Evolutionary conservation across 2,113 vertebrate species (phyloP).

Genomic region (Hiodon tergisus): DNA sequence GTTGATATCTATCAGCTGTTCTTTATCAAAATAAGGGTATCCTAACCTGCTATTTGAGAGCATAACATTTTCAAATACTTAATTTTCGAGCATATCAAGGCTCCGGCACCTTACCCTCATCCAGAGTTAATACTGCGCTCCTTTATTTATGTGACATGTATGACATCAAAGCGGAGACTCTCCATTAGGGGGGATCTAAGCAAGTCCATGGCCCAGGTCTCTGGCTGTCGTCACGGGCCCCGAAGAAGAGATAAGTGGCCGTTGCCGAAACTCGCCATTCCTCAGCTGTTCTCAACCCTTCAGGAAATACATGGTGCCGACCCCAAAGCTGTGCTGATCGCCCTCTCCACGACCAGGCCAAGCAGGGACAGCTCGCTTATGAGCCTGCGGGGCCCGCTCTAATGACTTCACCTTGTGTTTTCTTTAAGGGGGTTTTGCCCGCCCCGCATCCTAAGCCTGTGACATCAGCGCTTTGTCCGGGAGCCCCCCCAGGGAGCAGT

Average conservation of each 20-base stretch:
- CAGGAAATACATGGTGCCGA: too few relatives aligned
- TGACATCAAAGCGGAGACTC: not conserved
- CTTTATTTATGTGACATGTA: not conserved
- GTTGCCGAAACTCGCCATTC: too few relatives aligned
- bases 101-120: not conserved
- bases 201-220: not conserved
- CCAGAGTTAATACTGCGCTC: not conserved
- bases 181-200: not conserved
- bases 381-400: not conserved
- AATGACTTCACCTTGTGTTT: constrained; percentile 57
- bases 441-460: constrained; percentile 45
- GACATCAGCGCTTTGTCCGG: constrained; percentile 61
- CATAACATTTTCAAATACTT: not conserved
- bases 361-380: not conserved
- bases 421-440: constrained; percentile 41
- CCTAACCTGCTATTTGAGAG: not conserved
- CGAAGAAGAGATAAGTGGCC: not conserved
- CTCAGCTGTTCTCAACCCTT: too few relatives aligned
- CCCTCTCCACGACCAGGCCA: not conserved
- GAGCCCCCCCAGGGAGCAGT: constrained; percentile 38
- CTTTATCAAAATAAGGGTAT: not conserved
- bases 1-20: not conserved
- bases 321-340: not conserved
- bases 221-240: not conserved
- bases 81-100: not conserved